These are phyloP conservation scores for Melieria crassipennis DNA, from an alignment of 2,888 invertebrate species.

Conservation along the genomic window DNA sequence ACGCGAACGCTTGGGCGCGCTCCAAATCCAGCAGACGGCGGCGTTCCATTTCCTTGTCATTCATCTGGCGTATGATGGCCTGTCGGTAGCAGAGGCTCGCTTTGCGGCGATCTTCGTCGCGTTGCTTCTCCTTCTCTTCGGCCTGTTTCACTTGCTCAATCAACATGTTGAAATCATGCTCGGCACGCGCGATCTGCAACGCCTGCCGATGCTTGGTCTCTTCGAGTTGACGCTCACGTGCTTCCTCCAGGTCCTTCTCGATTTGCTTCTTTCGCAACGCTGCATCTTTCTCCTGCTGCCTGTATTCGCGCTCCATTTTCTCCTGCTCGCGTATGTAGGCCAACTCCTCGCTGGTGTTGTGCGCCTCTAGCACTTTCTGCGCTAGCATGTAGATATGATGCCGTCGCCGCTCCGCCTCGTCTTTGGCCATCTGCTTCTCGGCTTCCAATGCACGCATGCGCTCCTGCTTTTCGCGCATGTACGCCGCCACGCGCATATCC, in stretches of 20 bases:
- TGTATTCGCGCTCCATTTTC: conserved; percentile 63
- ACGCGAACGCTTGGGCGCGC: conserved; percentile 56
- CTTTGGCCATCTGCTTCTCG: conserved; percentile 57
- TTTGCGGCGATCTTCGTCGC: conserved; percentile 51
- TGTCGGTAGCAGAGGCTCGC: conserved; percentile 57
- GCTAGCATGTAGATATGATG: conserved; percentile 59
- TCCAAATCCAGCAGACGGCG: conserved; percentile 55
- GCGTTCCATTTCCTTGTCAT: conserved; percentile 59
- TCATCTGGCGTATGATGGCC: conserved; percentile 63
- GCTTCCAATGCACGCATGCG: conserved; percentile 58
- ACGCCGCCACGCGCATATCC: conserved; percentile 62
- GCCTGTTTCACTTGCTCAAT: conserved; percentile 59
- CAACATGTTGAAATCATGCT: conserved; percentile 59
- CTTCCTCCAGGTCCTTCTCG: conserved; percentile 57
- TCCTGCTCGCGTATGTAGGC: conserved; percentile 61
- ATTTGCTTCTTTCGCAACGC: conserved; percentile 56
- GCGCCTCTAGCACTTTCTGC: conserved; percentile 57
- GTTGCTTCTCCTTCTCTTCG: conserved; percentile 55
- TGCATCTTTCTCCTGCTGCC: conserved; percentile 60
- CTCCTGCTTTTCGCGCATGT: conserved; percentile 60
- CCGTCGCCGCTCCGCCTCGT: conserved; percentile 61
- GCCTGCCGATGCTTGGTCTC: conserved; percentile 61
- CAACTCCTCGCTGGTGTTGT: conserved; percentile 58
- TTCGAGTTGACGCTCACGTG: conserved; percentile 58
- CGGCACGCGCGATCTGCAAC: conserved; percentile 61